Conservation (phyloP, 2,113 vertebrate genomes). For the Oxyura jamaicensis region DNA sequence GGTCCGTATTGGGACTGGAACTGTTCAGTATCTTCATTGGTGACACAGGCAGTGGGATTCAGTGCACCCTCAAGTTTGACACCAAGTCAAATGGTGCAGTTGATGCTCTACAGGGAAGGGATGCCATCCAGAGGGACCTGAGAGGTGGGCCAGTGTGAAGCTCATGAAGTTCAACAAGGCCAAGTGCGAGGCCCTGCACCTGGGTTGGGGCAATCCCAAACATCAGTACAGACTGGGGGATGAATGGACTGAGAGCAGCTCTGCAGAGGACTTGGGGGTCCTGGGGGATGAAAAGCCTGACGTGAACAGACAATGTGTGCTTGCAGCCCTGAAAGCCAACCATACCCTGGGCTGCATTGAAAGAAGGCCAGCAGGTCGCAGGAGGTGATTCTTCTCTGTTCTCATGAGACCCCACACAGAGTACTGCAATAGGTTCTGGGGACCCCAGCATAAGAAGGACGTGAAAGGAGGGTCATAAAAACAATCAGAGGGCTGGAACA, state of each 20-base stretch:
- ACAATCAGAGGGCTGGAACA: no score
- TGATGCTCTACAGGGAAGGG: not conserved
- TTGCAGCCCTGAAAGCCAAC: not conserved
- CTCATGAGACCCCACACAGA: no score
- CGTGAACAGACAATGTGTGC: not conserved
- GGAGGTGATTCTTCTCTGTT: no score
- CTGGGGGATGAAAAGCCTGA: not conserved
- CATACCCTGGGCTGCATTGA: not conserved
- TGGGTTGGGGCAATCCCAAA: not conserved
- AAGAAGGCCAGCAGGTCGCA: not conserved
- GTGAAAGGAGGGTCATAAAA: no score
- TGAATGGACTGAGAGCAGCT: not conserved
- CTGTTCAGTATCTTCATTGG: not conserved
- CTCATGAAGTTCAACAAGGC: not conserved
- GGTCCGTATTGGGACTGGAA: not conserved
- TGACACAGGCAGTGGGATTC: not conserved
- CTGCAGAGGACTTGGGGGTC: not conserved
- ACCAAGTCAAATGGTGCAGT: not conserved
- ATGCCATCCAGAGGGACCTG: not conserved
- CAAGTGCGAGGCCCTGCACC: not conserved
- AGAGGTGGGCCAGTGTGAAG: not conserved
- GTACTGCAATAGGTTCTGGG: no score
- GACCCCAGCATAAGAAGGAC: no score
- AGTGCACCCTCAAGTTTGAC: not conserved
- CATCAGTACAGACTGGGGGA: not conserved